Evolutionary conservation across 1,140 invertebrate species (phyloP), one percentile per base, ranked within the genome.

Genomic region (Drosophila suzukii): DNA sequence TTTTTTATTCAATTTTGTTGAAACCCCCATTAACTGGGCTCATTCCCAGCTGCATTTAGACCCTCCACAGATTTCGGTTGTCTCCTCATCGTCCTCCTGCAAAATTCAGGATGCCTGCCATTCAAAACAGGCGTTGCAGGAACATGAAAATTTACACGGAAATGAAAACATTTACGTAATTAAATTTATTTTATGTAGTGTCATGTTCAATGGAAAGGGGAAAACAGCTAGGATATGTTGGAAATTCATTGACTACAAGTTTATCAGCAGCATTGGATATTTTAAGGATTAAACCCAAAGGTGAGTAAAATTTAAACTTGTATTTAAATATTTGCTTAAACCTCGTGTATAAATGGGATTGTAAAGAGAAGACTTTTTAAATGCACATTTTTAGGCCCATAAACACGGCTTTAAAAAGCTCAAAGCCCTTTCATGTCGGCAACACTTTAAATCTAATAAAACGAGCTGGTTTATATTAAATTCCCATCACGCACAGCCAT

Each of bases 121-220:
- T 80, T 75, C 41, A 39, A 43, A 73, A 44, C 81, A 85, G 81
- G 66, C 81, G 73, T 62, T 78, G 47, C 74, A 75, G 27, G 54
- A 56, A 76, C 61, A 78, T 70, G 70, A 39, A 81, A 55, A 81
- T 67, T 32, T 75, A 75, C 72, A 75, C 60, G 71, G 41, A 78
- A 70, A 81, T 81, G 71, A 66, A 72, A 70, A 67, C 74, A 76
- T 72, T 71, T 62, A 38, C 57, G 70, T 66, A 75, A 84, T 83
- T 79, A 80, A 79, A 55, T 53, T 55, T 78, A 44, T 63, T 83
- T 74, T 72, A 81, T 81, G 59, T 20, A 76, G 78, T 81, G 30
- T 65, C 49, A 54, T 53, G 46, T 39, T 0, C 12, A 32, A 8
- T 24, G 49, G 50, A 32, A 41, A 8, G 49, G 38, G 17, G 17